These are phyloP conservation scores for Amia ocellicauda DNA, from an alignment of 2,113 vertebrate species.

Conservation along the genomic window DNA sequence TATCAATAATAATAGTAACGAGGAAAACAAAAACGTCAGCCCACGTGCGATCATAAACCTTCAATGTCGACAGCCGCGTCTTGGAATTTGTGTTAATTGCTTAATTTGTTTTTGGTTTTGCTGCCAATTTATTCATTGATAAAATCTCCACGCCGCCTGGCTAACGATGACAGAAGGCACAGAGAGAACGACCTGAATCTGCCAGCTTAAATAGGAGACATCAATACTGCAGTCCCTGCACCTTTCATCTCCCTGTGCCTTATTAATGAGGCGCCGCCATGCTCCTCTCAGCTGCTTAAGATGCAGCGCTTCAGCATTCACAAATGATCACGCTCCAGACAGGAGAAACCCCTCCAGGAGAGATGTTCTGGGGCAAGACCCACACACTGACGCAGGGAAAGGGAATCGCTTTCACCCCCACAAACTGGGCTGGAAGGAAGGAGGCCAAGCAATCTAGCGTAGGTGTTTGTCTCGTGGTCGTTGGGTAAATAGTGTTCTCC, in stretches of 20 bases:
- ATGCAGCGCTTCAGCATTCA: conserved; percentile 14
- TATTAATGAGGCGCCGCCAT: conserved; percentile 38
- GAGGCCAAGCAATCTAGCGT: too few species aligned
- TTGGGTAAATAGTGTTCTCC: too few species aligned
- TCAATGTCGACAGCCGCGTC: neutral
- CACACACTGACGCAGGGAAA: too few species aligned
- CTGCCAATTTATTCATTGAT: conserved; percentile 32
- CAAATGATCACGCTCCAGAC: neutral
- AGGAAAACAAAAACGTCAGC: too few species aligned
- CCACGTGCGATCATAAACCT: too few species aligned
- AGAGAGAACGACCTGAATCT: conserved; percentile 50
- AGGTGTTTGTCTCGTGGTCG: too few species aligned
- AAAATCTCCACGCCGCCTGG: conserved; percentile 28
- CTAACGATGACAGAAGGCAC: conserved; percentile 53
- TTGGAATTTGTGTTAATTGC: too few species aligned
- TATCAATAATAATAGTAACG: too few species aligned
- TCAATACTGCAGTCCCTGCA: conserved; percentile 37
- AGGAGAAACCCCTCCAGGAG: neutral
- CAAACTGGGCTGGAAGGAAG: too few species aligned
- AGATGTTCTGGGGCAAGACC: too few species aligned
- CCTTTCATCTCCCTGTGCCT: conserved; percentile 43
- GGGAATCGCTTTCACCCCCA: too few species aligned
- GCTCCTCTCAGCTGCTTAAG: conserved; percentile 35
- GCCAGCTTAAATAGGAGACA: conserved; percentile 43
- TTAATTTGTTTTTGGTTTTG: too few species aligned